These are phyloP conservation scores for Chrysochloris asiatica DNA, from an alignment of 2,113 vertebrate species.

Conservation along the genomic window DNA sequence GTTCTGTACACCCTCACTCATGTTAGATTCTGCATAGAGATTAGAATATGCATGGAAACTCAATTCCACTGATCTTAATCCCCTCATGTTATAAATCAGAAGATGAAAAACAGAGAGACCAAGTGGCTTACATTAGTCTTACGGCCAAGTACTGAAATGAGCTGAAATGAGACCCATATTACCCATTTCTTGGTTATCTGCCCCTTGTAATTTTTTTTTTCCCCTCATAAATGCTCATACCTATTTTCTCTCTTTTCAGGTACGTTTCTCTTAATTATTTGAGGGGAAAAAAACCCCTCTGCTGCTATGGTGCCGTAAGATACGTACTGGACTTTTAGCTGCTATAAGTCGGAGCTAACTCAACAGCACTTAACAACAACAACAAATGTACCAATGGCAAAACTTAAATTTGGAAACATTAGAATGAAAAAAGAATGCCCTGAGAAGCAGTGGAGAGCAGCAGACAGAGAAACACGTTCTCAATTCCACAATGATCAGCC, in stretches of 20 bases:
- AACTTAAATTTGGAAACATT: neutral
- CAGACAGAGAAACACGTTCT: neutral
- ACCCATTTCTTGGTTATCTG: accelerated
- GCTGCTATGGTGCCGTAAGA: too few relatives aligned
- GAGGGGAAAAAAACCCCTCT: too few relatives aligned
- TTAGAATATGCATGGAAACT: neutral
- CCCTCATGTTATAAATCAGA: neutral
- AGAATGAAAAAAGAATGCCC: neutral
- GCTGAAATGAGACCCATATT: neutral
- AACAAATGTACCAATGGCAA: neutral
- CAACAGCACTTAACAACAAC: too few relatives aligned
- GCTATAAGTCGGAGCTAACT: too few relatives aligned
- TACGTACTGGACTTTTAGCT: too few relatives aligned
- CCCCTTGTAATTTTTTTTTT: accelerated
- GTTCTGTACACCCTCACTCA: neutral
- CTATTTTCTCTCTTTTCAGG: neutral
- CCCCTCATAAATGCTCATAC: accelerated
- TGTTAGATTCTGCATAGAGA: neutral
- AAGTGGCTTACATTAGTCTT: neutral
- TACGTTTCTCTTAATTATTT: too few relatives aligned
- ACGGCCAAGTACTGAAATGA: accelerated
- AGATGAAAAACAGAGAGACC: neutral
- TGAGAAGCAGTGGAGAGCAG: neutral
- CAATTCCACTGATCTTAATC: neutral
- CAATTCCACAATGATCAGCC: neutral